Percentiles rank a stretch among this genome's conserved stretches.
phyloP scores from a whole-genome alignment of 2,113 vertebrate species.

The Todiramphus saurophagus region DNA sequence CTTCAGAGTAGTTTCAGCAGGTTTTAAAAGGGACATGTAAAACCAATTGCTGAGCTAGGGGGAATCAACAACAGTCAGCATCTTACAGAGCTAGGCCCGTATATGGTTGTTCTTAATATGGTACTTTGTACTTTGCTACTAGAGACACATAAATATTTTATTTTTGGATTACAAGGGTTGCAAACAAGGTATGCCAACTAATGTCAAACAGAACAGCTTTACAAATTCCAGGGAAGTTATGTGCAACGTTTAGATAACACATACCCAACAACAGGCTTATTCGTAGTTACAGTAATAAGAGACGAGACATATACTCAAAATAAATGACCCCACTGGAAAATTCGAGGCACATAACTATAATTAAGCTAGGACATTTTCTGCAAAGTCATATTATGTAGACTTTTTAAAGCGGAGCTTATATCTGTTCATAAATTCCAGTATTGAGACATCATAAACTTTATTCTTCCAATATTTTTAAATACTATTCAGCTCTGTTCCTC shows the following conservation, averaged over 20 bases:
- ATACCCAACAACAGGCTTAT: constrained; percentile 61
- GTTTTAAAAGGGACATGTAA: not conserved
- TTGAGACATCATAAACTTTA: not conserved
- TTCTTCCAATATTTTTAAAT: constrained; percentile 4
- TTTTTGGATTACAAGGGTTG: constrained; percentile 64
- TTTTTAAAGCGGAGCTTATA: constrained; percentile 12
- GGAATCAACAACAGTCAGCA: not conserved
- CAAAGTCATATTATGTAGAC: constrained; percentile 24
- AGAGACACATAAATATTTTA: constrained; percentile 71
- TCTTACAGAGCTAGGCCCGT: constrained; percentile 31
- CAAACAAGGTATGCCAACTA: constrained; percentile 66
- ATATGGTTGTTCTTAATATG: constrained; percentile 62
- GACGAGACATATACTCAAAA: constrained; percentile 60
- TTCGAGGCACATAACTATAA: constrained; percentile 55
- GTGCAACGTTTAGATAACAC: constrained; percentile 56
- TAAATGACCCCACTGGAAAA: constrained; percentile 68
- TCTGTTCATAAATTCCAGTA: not conserved
- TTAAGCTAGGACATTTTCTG: constrained; percentile 65
- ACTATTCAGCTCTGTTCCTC: not conserved
- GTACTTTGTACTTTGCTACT: constrained; percentile 47
- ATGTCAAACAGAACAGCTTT: constrained; percentile 68
- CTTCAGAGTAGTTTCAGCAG: not conserved
- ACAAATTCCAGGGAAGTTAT: constrained; percentile 68
- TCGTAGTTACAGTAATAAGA: constrained; percentile 60
- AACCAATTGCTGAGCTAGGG: not conserved